Conservation (phyloP, 2,797 vertebrate genomes). For the Scyliorhinus canicula region DNA sequence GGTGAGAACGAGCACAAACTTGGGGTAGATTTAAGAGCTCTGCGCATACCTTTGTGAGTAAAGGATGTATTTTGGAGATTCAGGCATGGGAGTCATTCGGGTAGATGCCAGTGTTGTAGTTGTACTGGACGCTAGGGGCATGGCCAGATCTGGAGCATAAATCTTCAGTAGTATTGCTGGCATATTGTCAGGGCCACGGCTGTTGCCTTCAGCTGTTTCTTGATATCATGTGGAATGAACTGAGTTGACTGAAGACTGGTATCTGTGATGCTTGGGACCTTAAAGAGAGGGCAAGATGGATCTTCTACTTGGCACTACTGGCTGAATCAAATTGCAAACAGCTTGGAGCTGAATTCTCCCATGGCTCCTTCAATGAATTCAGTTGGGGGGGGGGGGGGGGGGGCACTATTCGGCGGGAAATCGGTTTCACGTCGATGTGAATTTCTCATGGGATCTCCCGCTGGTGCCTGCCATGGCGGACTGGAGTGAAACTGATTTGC, state of each 20-base stretch:
- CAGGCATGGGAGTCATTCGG: not conserved
- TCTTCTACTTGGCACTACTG: not conserved
- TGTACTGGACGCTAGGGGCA: not conserved
- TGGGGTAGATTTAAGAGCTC: not conserved
- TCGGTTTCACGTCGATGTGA: no score
- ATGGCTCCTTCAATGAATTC: no score
- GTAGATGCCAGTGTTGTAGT: not conserved
- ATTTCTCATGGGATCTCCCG: no score
- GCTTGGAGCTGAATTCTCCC: not conserved
- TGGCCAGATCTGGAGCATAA: not conserved
- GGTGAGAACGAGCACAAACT: conserved; percentile 53
- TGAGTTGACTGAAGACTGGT: no score
- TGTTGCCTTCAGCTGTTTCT: not conserved
- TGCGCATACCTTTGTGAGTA: not conserved
- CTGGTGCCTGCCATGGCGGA: no score
- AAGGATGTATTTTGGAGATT: not conserved
- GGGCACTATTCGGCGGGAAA: no score
- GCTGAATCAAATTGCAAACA: not conserved
- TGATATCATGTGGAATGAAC: not conserved
- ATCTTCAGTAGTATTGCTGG: no score
- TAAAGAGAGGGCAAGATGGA: not conserved
- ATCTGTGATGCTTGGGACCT: no score
- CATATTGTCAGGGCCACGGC: not conserved
- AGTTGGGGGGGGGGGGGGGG: no score
- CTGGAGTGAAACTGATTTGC: no score